Evolutionary conservation across 35 echinoderm and acorn worm species (phyloP), one percentile per base, ranked within the genome.

Genomic region (Stichopus chloronotus): DNA sequence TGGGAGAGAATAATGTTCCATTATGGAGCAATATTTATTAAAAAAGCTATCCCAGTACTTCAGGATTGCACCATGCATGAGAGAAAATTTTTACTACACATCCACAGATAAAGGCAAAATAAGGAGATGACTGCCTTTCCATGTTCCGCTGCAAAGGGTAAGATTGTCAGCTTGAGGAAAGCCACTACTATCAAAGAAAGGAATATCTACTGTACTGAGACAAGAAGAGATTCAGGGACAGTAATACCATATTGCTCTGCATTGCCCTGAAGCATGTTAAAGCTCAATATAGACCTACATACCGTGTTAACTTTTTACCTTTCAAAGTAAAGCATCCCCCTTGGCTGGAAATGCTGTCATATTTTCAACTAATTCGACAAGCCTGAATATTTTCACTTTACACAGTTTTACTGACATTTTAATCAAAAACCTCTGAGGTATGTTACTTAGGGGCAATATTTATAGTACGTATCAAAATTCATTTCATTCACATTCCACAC

Each of bases 401-500:
- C 30, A 43, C 55, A 85, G 82, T 85, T 85, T 54, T 60, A 58
- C 19, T 85, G 22, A 58, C 56, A 22, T 53, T 55, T 58, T 6
- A 56, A 58, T n/a, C 82, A 85, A 78, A 85, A 55, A 56, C 82
- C 57, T 58, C 55, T 10, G 58, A 85, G 82, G 82, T 85, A 85
- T 85, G 55, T 85, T n/a, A 85, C 82, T 85, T 23, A 56, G 55
- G 58, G 82, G 82, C 82, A 85, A 58, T 85, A 58, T 85, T 85
- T 85, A 85, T 85, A 58, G 55, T 85, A 85, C 58, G 82, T 53
- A 85, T 85, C 82, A 85, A 85, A 85, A n/a, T 85, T 85, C 82
- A 85, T 85, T 85, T 58, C 58, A 58, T 85, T 85, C 24, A 4
- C 55, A 85, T 85, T 58, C 56, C 24, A n/a, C 82, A 85, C 82